These are phyloP conservation scores for Teleogryllus oceanicus DNA, from an alignment of 2,888 invertebrate genomes.

Conservation along the genomic window DNA sequence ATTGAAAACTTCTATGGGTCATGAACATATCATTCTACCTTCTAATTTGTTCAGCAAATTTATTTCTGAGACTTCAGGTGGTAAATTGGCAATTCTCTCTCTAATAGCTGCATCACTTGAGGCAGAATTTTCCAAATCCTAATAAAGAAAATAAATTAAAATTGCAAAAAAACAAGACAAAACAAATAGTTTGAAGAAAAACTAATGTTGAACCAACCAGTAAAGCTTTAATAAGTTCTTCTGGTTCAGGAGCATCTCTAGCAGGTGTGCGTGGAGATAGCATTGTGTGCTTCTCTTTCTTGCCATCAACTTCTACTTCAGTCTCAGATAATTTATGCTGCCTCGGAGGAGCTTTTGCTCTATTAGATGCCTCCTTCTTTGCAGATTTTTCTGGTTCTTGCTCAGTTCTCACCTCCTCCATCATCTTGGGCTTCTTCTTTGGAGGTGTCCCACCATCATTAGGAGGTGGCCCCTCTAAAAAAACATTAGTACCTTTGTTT, in stretches of 20 bases:
- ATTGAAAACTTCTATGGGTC: neutral
- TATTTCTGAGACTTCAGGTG: slow-evolving; percentile 91
- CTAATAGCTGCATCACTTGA: slow-evolving; percentile 91
- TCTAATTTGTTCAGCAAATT: slow-evolving; percentile 79
- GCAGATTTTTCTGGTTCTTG: slow-evolving; percentile 20
- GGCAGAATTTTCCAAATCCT: slow-evolving; percentile 89
- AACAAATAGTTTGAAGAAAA: neutral
- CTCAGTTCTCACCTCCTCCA: slow-evolving; percentile 30
- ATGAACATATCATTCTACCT: slow-evolving; percentile 52
- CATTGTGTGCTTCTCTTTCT: slow-evolving; percentile 70
- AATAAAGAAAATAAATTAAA: slow-evolving; percentile 45
- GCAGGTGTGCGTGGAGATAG: slow-evolving; percentile 75
- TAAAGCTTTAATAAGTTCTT: slow-evolving; percentile 79
- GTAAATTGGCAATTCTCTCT: slow-evolving; percentile 88
- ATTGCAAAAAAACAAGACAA: neutral
- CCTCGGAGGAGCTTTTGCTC: slow-evolving; percentile 42
- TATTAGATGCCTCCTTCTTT: slow-evolving; percentile 39
- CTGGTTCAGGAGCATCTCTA: slow-evolving; percentile 87
- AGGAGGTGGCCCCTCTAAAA: neutral
- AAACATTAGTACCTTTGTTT: too few relatives aligned
- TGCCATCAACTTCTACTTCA: slow-evolving; percentile 60
- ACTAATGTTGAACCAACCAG: slow-evolving; percentile 47
- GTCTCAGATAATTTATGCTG: slow-evolving; percentile 55
- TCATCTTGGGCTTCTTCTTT: slow-evolving; percentile 50
- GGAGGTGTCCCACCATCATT: slow-evolving; percentile 45